These are phyloP conservation scores for Drosophila busckii DNA, from an alignment of 1,140 invertebrate species.

Conservation along the genomic window DNA sequence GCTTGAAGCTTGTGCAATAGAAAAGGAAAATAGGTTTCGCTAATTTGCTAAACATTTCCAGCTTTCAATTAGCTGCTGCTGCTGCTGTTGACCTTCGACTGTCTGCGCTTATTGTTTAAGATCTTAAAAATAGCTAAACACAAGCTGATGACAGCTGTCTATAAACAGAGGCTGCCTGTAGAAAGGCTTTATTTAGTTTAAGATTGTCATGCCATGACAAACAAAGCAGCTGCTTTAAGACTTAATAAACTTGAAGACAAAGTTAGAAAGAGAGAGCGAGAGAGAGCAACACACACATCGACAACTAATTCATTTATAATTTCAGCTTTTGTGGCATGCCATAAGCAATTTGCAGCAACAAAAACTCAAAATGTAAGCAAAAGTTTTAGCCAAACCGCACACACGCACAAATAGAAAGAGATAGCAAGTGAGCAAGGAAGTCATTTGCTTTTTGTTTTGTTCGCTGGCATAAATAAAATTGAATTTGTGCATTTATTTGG, in stretches of 20 bases:
- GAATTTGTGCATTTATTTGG: slow-evolving; percentile 39
- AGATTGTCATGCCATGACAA: slow-evolving; percentile 5
- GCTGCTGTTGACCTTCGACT: slow-evolving; percentile 39
- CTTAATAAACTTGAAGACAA: slow-evolving; percentile 5
- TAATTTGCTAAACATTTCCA: slow-evolving; percentile 50
- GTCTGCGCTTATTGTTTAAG: background rate
- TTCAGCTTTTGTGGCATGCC: slow-evolving; percentile 50
- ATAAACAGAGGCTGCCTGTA: slow-evolving; percentile 13
- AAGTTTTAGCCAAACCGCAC: slow-evolving; percentile 38
- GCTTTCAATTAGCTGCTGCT: slow-evolving; percentile 47
- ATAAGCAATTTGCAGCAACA: slow-evolving; percentile 53
- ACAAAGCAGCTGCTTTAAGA: slow-evolving; percentile 6
- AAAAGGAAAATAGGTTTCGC: slow-evolving; percentile 44
- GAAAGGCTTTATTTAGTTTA: slow-evolving; percentile 19
- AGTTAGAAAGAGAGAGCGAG: background rate
- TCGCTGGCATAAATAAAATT: slow-evolving; percentile 39
- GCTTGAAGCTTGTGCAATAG: too few species aligned
- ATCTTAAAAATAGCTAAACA: slow-evolving; percentile 13
- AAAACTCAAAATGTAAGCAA: slow-evolving; percentile 46
- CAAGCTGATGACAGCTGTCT: slow-evolving; percentile 25
- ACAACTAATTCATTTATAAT: slow-evolving; percentile 60
- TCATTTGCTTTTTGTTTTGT: slow-evolving; percentile 59
- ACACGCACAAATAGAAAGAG: slow-evolving; percentile 10
- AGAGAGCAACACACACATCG: background rate
- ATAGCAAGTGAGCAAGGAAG: slow-evolving; percentile 39